Evolutionary conservation across 2,888 invertebrate species (phyloP).

Genomic region (Trichogramma evanescens): DNA sequence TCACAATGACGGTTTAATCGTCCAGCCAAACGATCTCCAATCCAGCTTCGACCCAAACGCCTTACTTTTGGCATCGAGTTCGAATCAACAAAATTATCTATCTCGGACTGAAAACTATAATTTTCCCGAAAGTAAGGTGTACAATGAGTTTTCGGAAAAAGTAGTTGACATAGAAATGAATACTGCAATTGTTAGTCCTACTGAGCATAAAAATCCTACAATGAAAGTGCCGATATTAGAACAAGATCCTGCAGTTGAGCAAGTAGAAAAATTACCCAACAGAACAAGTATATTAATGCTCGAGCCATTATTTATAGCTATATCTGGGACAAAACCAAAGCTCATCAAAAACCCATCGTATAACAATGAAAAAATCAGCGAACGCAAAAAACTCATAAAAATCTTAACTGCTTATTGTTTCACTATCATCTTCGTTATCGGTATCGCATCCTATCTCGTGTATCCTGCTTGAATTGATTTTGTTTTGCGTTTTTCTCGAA

Average conservation of each 20-base stretch:
- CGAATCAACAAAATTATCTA: no score
- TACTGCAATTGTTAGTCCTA: no score
- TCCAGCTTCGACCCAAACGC: slow-evolving; percentile 28
- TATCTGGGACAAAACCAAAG: slow-evolving; percentile 38
- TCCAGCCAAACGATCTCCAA: slow-evolving; percentile 30
- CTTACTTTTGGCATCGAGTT: slow-evolving; percentile 18
- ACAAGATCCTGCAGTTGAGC: not conserved
- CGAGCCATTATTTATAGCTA: slow-evolving; percentile 51
- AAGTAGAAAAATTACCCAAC: slow-evolving; percentile 15
- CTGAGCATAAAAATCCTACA: no score
- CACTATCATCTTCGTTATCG: slow-evolving; percentile 51
- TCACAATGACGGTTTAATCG: slow-evolving; percentile 20
- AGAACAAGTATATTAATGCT: slow-evolving; percentile 47
- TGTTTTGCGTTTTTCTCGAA: not conserved
- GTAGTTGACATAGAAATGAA: no score
- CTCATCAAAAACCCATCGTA: not conserved
- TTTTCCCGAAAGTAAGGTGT: slow-evolving; percentile 25
- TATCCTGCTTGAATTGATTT: slow-evolving; percentile 48
- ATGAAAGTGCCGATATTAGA: not conserved
- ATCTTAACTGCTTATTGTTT: slow-evolving; percentile 55
- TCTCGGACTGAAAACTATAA: slow-evolving; percentile 26
- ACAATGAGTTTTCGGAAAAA: not conserved
- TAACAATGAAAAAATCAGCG: slow-evolving; percentile 2
- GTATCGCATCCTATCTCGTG: slow-evolving; percentile 53
- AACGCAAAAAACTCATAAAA: slow-evolving; percentile 49